Evolutionary conservation across 1,140 invertebrate genomes (phyloP).

Genomic region (Meloidogyne hapla): DNA sequence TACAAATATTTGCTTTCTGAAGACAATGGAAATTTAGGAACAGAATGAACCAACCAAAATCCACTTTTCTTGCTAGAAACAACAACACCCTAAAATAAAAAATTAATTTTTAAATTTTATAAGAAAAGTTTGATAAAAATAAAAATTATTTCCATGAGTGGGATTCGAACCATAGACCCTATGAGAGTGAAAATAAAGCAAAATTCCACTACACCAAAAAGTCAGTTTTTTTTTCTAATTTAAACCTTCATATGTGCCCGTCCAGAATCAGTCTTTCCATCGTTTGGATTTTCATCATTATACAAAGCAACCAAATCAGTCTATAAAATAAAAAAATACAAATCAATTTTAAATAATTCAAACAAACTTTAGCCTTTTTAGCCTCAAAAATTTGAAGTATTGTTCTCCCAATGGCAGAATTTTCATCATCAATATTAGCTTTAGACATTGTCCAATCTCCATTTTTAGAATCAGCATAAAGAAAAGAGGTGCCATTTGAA

Average conservation of each 20-base stretch:
- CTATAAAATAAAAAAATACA: slow-evolving; percentile 4
- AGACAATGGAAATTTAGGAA: slow-evolving; percentile 73
- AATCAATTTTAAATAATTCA: not conserved
- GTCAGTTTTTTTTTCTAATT: not conserved
- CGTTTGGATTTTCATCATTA: slow-evolving; percentile 46
- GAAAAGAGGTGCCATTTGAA: slow-evolving; percentile 32
- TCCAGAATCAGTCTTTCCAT: slow-evolving; percentile 45
- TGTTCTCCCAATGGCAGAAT: slow-evolving; percentile 33
- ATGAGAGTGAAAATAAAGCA: too few species aligned
- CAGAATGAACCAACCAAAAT: slow-evolving; percentile 86
- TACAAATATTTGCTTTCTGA: slow-evolving; percentile 23
- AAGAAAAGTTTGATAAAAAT: not conserved
- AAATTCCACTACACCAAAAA: not conserved
- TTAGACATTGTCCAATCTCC: slow-evolving; percentile 31
- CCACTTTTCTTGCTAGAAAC: slow-evolving; percentile 74
- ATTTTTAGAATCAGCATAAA: slow-evolving; percentile 40
- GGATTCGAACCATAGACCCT: too few species aligned
- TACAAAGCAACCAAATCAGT: slow-evolving; percentile 43
- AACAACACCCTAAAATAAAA: slow-evolving; percentile 69
- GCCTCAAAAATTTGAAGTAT: slow-evolving; percentile 38
- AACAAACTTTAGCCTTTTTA: slow-evolving; percentile 39
- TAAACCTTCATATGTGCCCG: slow-evolving; percentile 41
- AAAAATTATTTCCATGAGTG: too few species aligned
- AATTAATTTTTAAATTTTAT: not conserved
- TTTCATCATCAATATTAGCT: slow-evolving; percentile 23